phyloP scores from a whole-genome alignment of 2,888 invertebrate species.

The Scaptomyza flava region DNA sequence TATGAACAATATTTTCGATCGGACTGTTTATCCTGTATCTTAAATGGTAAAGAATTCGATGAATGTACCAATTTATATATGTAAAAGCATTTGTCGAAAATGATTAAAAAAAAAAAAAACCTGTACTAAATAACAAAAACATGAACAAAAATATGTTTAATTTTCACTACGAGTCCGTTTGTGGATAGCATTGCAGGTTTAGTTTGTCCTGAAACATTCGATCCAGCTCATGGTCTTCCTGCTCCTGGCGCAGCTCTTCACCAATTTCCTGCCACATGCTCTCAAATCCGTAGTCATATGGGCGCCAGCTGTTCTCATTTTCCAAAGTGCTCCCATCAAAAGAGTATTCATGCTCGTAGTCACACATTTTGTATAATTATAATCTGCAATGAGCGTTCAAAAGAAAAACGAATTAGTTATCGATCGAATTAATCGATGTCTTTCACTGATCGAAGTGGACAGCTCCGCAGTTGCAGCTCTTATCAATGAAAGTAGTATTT shows the following conservation, averaged over 20 bases:
- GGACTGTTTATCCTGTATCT: constrained; percentile 19
- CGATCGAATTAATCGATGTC: not conserved
- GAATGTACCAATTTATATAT: constrained; percentile 20
- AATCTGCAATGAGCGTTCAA: constrained; percentile 35
- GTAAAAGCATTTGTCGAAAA: constrained; percentile 52
- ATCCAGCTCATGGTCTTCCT: constrained; percentile 46
- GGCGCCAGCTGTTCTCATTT: constrained; percentile 31
- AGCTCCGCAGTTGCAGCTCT: constrained; percentile 24
- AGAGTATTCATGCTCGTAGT: constrained; percentile 60
- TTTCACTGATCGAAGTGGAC: constrained; percentile 29
- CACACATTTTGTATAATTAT: constrained; percentile 52
- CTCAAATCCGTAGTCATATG: constrained; percentile 57
- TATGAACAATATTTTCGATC: constrained; percentile 5
- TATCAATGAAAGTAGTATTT: constrained; percentile 9
- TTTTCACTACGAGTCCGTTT: constrained; percentile 9
- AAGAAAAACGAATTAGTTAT: constrained; percentile 15
- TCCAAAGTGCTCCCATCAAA: constrained; percentile 59
- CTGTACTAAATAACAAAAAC: constrained; percentile 22
- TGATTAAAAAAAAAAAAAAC: constrained; percentile 15
- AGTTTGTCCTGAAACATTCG: constrained; percentile 39
- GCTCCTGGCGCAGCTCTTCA: constrained; percentile 57
- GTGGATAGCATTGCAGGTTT: constrained; percentile 8
- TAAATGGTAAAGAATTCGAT: constrained; percentile 15
- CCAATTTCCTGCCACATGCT: constrained; percentile 58
- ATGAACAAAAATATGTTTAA: not conserved